These are phyloP conservation scores for Alouatta palliata DNA, from an alignment of 2,113 vertebrate genomes.

Conservation along the genomic window DNA sequence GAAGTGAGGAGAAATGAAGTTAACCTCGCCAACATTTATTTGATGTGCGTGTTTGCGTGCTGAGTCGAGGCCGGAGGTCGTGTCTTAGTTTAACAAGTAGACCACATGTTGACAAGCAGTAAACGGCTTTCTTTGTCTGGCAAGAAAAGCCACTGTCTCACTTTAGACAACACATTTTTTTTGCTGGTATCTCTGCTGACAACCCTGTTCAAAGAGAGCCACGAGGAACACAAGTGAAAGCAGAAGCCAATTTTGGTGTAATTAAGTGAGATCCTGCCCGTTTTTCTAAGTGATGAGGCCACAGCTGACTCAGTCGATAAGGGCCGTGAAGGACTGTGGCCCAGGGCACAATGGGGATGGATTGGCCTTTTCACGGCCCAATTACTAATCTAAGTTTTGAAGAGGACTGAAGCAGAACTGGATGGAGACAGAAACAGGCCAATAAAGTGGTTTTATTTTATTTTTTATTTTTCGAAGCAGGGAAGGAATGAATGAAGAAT, in stretches of 20 bases:
- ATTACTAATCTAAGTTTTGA: neutral
- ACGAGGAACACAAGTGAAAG: neutral
- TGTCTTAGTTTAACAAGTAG: neutral
- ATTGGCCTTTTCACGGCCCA: neutral
- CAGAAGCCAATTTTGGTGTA: neutral
- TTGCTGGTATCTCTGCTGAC: neutral
- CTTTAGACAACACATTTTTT: neutral
- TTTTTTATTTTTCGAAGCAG: neutral
- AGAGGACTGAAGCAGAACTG: neutral
- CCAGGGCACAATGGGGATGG: neutral
- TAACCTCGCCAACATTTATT: neutral
- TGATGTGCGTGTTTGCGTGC: neutral
- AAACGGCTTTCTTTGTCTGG: neutral
- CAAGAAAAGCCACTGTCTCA: neutral
- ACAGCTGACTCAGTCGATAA: neutral
- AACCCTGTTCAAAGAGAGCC: constrained; percentile 20
- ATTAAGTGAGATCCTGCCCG: constrained; percentile 36
- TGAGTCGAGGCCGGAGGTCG: neutral
- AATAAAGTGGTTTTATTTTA: neutral
- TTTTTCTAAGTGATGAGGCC: neutral
- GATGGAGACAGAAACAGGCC: neutral
- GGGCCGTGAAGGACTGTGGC: neutral
- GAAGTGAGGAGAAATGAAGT: neutral
- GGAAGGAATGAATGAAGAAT: neutral
- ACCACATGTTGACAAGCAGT: neutral